Base-by-base conservation (phyloP, 2,888 invertebrate species). In the Andrena trimmerana region DNA sequence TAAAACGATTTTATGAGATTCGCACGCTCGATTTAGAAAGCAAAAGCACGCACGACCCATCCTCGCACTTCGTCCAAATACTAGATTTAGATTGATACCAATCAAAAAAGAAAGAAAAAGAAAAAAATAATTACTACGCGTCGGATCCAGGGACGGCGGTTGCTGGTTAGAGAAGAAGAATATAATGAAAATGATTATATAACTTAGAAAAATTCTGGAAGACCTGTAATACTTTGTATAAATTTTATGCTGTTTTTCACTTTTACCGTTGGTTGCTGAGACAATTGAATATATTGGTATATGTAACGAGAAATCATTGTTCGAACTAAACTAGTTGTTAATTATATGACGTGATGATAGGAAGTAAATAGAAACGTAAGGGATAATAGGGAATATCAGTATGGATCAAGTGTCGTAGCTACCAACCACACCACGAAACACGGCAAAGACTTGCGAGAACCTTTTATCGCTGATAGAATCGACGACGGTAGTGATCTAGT, bases 1-100 rank as follows among this genome's bases (percentile, higher is more conserved):
- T 84, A 85, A 86, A 85, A 84, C 84, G 84, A 85, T 85, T 86
- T 86, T 83, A 87, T 85, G 85, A 73, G 83, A 78, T 88, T 84
- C 77, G 90, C 90, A 90, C 90, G 90, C 90, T 90, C 89, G 84
- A 89, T 84, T 89, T 90, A 90, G 90, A 78, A 88, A 85, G 89
- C 88, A 90, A 89, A 88, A 88, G 90, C 90, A 92, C 90, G 91
- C 91, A 92, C 92, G 91, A 91, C 91, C 92, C 91, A 93, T 93
- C 92, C 92, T 93, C 89, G 93, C 92, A 93, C 92, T 92, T 92
- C 92, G 92, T 93, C 91, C 92, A 92, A 93, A 92, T 91, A 91
- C 86, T 93, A 93, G 92, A 90, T 92, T 90, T 93, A 93, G 92
- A 92, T 90, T 90, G 91, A 92, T 90, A 92, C 89, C 91, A 93